Evolutionary conservation across 2,113 vertebrate genomes (phyloP).

Genomic region (Scolopax mira): DNA sequence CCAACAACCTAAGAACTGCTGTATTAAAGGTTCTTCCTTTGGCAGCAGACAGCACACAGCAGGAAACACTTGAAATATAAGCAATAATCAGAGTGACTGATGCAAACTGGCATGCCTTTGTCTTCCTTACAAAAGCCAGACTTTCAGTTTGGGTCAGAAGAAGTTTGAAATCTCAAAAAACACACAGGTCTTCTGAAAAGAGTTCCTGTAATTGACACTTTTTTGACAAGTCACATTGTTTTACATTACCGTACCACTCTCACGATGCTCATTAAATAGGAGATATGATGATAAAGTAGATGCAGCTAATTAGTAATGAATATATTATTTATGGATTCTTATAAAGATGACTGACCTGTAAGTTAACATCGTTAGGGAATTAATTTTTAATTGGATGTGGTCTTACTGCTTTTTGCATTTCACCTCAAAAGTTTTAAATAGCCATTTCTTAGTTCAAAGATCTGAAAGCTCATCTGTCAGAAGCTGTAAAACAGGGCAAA

Average conservation of each 20-base stretch:
- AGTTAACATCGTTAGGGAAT: conserved; percentile 53
- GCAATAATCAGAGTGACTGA: background rate
- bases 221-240: background rate
- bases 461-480: background rate
- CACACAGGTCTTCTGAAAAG: background rate
- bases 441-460: background rate
- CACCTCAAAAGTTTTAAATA: background rate
- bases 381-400: conserved; percentile 68
- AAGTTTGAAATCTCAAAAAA: background rate
- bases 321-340: conserved; percentile 69
- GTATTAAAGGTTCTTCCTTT: background rate
- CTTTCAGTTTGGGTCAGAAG: background rate
- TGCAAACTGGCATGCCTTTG: background rate
- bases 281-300: conserved; percentile 26
- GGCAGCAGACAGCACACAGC: background rate
- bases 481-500: background rate
- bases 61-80: background rate
- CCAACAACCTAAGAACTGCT: background rate
- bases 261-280: conserved; percentile 52
- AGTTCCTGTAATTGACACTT: conserved; percentile 26
- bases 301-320: conserved; percentile 67
- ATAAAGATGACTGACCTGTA: conserved; percentile 54
- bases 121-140: background rate
- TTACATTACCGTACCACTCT: conserved; percentile 29
- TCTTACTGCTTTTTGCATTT: conserved; percentile 21